Evolutionary conservation across 2,888 invertebrate species (phyloP).

Genomic region (Apodemia mormo): DNA sequence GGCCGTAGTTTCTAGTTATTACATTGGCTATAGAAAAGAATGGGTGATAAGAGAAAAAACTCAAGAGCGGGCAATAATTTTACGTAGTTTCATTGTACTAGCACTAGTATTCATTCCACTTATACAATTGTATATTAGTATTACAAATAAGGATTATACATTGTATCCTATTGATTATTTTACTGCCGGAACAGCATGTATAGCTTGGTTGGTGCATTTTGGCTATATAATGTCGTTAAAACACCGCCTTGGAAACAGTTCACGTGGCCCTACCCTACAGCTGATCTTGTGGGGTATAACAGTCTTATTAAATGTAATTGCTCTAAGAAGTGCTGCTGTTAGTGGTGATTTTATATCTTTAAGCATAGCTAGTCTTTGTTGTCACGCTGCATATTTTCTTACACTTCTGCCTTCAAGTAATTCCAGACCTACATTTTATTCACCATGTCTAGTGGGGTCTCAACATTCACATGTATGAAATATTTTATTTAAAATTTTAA

Average conservation of each 20-base stretch:
- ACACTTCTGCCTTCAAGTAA: constrained; percentile 85
- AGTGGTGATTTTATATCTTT: constrained; percentile 78
- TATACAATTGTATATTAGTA: constrained; percentile 84
- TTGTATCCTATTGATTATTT: constrained; percentile 87
- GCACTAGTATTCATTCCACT: constrained; percentile 86
- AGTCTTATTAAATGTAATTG: constrained; percentile 85
- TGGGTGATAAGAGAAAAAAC: constrained; percentile 83
- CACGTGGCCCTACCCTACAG: constrained; percentile 87
- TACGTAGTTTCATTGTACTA: constrained; percentile 84
- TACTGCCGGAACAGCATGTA: constrained; percentile 85
- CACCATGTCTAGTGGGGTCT: constrained; percentile 72
- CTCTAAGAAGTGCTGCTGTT: constrained; percentile 84
- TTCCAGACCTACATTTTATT: constrained; percentile 73
- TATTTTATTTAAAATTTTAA: constrained; percentile 20
- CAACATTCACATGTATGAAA: constrained; percentile 77
- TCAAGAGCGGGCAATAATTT: constrained; percentile 84
- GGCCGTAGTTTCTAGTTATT: constrained; percentile 90
- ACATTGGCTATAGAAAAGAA: constrained; percentile 86
- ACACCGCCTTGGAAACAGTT: constrained; percentile 83
- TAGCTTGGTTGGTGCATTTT: constrained; percentile 92
- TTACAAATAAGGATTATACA: constrained; percentile 71
- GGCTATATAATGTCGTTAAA: constrained; percentile 87
- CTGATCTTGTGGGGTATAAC: constrained; percentile 86
- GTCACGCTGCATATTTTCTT: constrained; percentile 86
- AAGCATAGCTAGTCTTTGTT: constrained; percentile 81